phyloP scores from a whole-genome alignment of 2,797 vertebrate species.

The Pterois miles region DNA sequence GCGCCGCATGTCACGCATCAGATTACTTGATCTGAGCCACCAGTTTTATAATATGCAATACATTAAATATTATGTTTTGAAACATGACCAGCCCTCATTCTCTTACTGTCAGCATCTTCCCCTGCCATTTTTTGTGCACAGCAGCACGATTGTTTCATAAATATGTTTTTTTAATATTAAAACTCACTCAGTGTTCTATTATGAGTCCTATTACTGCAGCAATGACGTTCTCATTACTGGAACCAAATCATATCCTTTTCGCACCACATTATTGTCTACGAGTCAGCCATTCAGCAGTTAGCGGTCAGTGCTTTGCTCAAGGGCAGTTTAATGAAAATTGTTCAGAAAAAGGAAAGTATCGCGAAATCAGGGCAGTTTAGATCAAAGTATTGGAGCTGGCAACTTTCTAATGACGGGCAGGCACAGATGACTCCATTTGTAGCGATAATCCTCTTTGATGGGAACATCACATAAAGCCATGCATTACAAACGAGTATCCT shows the following conservation, averaged over 20 bases:
- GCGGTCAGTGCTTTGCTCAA: slow-evolving; percentile 12
- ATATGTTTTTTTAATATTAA: background rate
- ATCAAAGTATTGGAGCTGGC: slow-evolving; percentile 23
- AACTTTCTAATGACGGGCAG: slow-evolving; percentile 15
- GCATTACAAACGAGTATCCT: slow-evolving; percentile 16
- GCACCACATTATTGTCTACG: slow-evolving; percentile 2
- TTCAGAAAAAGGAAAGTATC: background rate
- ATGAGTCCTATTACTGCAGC: background rate
- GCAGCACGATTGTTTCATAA: background rate
- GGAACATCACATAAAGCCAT: slow-evolving; percentile 15
- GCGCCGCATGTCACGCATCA: no score
- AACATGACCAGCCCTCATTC: background rate
- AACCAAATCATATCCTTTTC: background rate
- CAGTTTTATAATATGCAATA: no score
- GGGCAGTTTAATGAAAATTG: slow-evolving; percentile 13
- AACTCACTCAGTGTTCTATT: background rate
- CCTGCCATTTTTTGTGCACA: background rate
- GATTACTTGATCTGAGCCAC: no score
- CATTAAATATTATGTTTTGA: background rate
- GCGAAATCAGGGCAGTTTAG: background rate
- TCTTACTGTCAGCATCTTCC: background rate
- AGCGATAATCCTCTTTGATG: slow-evolving; percentile 3
- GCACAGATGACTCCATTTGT: slow-evolving; percentile 16
- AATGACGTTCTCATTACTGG: background rate
- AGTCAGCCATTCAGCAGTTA: slow-evolving; percentile 4